These are phyloP conservation scores for Istiophorus platypterus DNA, from an alignment of 2,113 vertebrate species.

Conservation along the genomic window DNA sequence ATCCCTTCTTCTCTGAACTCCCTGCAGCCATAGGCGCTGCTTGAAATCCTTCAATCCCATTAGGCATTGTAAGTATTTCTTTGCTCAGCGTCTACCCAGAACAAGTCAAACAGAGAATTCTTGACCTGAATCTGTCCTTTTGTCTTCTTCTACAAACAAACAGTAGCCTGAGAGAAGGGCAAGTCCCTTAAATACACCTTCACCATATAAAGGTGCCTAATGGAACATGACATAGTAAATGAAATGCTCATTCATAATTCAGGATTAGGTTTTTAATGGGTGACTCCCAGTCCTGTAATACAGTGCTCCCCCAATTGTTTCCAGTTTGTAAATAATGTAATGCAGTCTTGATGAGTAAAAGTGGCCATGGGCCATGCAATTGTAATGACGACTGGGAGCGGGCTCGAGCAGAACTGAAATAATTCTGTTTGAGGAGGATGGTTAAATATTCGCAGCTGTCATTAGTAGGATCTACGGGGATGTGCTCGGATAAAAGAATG, in stretches of 20 bases:
- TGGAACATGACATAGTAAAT: conserved; percentile 61
- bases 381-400: conserved; percentile 83
- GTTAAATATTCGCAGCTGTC: conserved; percentile 84
- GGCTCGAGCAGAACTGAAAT: conserved; percentile 77
- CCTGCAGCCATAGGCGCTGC: conserved; percentile 51
- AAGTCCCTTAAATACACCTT: conserved; percentile 47
- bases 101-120: conserved; percentile 55
- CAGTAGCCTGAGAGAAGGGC: conserved; percentile 37
- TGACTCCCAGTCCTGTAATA: conserved; percentile 73
- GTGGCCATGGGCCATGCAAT: conserved; percentile 82
- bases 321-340: conserved; percentile 86
- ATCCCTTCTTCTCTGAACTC: conserved; percentile 30
- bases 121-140: conserved; percentile 72
- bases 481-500: conserved; percentile 71
- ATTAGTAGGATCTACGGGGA: conserved; percentile 77
- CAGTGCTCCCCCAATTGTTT: conserved; percentile 77
- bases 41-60: conserved; percentile 66
- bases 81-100: conserved; percentile 47
- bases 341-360: conserved; percentile 76
- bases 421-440: conserved; percentile 84
- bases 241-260: conserved; percentile 79
- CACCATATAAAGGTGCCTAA: conserved; percentile 54
- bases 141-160: conserved; percentile 52
- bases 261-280: conserved; percentile 71
- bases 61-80: conserved; percentile 49